A percentile compares a stretch with the other conserved stretches of the same genome.
Evolutionary conservation across 2,797 vertebrate genomes (phyloP).

Genomic region (Poeciliopsis gracilis): DNA sequence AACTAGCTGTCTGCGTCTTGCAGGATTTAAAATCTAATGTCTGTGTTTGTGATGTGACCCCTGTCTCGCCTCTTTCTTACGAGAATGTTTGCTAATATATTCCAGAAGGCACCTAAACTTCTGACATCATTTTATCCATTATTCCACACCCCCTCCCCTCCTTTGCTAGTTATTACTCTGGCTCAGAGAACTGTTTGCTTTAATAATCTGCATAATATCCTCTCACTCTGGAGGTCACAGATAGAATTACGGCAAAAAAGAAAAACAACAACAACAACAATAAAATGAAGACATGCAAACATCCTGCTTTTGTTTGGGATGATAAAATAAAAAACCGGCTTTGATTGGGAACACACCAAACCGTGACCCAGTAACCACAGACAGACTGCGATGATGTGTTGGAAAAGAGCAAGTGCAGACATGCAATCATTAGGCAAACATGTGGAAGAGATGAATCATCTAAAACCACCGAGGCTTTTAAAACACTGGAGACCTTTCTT

Average conservation of each 20-base stretch:
- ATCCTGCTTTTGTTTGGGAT: constrained; percentile 18
- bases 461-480: constrained; percentile 39
- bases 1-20: constrained; percentile 44
- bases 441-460: constrained; percentile 79
- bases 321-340: constrained; percentile 39
- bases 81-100: constrained; percentile 63
- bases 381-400: constrained; percentile 64
- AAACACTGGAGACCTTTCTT: constrained; percentile 60
- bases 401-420: constrained; percentile 73
- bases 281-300: constrained; percentile 18
- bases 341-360: constrained; percentile 39
- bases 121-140: constrained; percentile 71
- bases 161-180: constrained; percentile 55
- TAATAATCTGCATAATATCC: constrained; percentile 31
- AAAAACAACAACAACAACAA: background rate
- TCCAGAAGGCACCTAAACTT: constrained; percentile 61
- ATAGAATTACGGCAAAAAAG: constrained; percentile 11
- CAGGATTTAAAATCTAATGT: constrained; percentile 26
- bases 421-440: constrained; percentile 77
- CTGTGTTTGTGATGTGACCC: constrained; percentile 41
- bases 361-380: constrained; percentile 62
- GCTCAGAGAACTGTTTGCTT: constrained; percentile 34
- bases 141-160: background rate
- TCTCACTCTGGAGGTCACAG: constrained; percentile 11
- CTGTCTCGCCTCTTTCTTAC: constrained; percentile 25